phyloP scores from a whole-genome alignment of 1,140 invertebrate species.

The Drosophila miranda region DNA sequence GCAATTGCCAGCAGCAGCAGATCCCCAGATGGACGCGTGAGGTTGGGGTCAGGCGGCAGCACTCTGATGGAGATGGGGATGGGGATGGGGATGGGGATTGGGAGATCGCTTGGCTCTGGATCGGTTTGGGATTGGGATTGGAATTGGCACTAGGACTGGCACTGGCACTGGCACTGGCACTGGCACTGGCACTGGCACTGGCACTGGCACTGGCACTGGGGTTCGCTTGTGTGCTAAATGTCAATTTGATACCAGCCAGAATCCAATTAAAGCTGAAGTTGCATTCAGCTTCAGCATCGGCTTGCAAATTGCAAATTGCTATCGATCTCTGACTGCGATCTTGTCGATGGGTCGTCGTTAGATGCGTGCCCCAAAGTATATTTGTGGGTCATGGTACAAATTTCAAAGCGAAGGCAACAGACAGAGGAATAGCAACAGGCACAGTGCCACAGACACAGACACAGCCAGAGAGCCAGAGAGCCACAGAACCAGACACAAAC shows the following conservation, averaged over 20 bases:
- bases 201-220: background rate
- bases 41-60: conserved; percentile 64
- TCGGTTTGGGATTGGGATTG: conserved; percentile 12
- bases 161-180: background rate
- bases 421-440: background rate
- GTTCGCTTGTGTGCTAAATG: conserved; percentile 69
- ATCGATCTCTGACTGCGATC: conserved; percentile 46
- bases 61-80: conserved; percentile 13
- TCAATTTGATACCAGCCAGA: conserved; percentile 71
- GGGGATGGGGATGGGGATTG: conserved; percentile 4
- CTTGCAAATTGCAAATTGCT: conserved; percentile 70
- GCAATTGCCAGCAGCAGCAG: conserved; percentile 17
- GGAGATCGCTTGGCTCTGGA: background rate
- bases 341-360: conserved; percentile 55
- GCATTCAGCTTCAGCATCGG: conserved; percentile 12
- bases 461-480: too few species aligned
- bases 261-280: conserved; percentile 72
- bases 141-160: conserved; percentile 4
- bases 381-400: conserved; percentile 79
- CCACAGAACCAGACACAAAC: conserved; percentile 23
- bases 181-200: background rate
- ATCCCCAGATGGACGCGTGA: conserved; percentile 56
- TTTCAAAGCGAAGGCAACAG: conserved; percentile 37
- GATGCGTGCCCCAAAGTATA: conserved; percentile 73
- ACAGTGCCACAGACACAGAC: too few species aligned